Base-by-base conservation (phyloP, 2,888 invertebrate genomes). In the Limnephilus rhombicus region DNA sequence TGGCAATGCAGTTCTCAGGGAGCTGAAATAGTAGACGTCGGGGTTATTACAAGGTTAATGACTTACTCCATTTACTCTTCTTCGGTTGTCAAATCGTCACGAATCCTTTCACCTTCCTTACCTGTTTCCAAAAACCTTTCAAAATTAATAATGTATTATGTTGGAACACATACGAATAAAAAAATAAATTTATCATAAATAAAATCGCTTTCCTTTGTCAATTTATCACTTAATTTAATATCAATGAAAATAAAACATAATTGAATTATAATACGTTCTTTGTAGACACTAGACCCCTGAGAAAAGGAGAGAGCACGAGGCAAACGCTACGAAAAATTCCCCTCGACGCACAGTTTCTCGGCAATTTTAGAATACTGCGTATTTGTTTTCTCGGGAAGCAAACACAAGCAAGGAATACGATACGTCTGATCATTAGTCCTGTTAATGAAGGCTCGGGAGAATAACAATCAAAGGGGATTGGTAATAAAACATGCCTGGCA, bases 391-490 rank as follows among this genome's bases (percentile, higher is more conserved):
- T 68, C 2, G 24, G 68, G 68, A 68, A 68, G 24, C 68, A 68
- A 68, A 68, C 2, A 68, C n/a, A n/a, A 24, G 68, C 9, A 68
- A 68, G 68, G 68, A 68, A 68, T 18, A 68, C 24, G 68, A 68
- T 68, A 68, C 68, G 24, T n/a, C 68, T 68, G 68, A 68, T 68
- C 68, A 68, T 68, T 68, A 68, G n/a, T 68, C 68, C 68, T 24
- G 68, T n/a, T 68, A 68, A 68, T 68, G 68, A 68, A 68, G 68
- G 68, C 68, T n/a, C 68, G 68, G 68, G 68, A 68, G 68, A 68
- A 68, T 68, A 68, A 24, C n/a, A 68, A 68, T 68, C 68, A 68
- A 68, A 24, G 1, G 24, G 9, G 24, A 68, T 68, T 68, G 68
- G 68, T n/a, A 68, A 68, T n/a, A n/a, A 24, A 68, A 68, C 68